Conservation (phyloP, 2,888 invertebrate species). For the Tinea trinotella region DNA sequence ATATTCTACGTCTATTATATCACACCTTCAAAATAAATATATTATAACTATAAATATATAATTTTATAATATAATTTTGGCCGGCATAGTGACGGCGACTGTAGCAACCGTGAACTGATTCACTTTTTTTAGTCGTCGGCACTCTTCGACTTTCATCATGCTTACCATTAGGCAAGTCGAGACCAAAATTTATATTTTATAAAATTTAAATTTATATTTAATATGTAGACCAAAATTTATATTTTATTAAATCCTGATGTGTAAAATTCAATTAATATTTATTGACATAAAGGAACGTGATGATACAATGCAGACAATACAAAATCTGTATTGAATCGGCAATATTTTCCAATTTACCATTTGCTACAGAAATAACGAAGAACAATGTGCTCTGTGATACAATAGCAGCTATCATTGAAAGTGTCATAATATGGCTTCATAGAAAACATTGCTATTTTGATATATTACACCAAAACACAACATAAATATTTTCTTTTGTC, state of each 20-base stretch:
- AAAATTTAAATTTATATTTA: too few relatives aligned
- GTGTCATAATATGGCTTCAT: constrained; percentile 2
- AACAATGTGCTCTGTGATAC: neutral
- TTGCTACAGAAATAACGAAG: neutral
- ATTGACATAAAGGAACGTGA: neutral
- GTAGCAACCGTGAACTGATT: too few relatives aligned
- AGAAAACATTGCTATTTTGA: constrained; percentile 7
- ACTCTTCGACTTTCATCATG: too few relatives aligned
- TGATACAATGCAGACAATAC: neutral
- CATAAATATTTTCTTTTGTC: neutral
- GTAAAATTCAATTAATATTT: neutral
- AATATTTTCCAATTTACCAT: neutral
- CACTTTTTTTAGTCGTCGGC: too few relatives aligned
- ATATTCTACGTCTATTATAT: neutral
- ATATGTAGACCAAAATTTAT: too few relatives aligned
- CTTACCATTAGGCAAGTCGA: too few relatives aligned
- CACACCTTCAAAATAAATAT: neutral
- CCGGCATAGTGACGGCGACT: too few relatives aligned
- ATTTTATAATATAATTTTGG: too few relatives aligned
- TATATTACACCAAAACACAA: neutral
- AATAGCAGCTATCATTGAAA: neutral
- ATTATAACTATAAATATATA: neutral
- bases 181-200: too few relatives aligned
- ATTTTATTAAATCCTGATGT: neutral
- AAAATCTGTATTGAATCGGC: neutral